phyloP scores from a whole-genome alignment of 2,888 invertebrate genomes.

The Plutella xylostella region DNA sequence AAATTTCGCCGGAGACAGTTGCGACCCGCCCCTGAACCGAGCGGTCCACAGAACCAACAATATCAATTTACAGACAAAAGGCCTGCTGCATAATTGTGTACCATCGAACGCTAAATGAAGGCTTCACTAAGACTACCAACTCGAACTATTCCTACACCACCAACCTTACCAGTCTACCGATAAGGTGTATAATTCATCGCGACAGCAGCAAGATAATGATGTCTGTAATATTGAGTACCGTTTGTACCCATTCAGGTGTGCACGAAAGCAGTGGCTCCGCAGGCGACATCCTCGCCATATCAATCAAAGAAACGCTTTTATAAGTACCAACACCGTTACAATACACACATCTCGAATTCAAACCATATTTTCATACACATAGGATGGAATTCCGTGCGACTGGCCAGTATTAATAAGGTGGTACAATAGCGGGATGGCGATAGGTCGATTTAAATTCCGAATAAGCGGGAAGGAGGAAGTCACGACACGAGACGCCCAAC shows the following conservation, averaged over 20 bases:
- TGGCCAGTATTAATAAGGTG: not conserved
- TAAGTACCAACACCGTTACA: slow-evolving; percentile 25
- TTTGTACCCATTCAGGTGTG: slow-evolving; percentile 57
- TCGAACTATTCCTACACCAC: too few relatives aligned
- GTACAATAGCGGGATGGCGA: slow-evolving; percentile 39
- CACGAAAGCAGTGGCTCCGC: slow-evolving; percentile 58
- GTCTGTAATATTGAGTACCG: slow-evolving; percentile 63
- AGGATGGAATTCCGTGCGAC: not conserved
- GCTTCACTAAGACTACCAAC: too few relatives aligned
- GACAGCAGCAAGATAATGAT: slow-evolving; percentile 29
- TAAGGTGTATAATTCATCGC: too few relatives aligned
- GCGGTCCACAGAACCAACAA: slow-evolving; percentile 32
- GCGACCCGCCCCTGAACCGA: slow-evolving; percentile 31
- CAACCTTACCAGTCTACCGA: too few relatives aligned
- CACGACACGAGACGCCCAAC: slow-evolving; percentile 33
- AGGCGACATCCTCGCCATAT: slow-evolving; percentile 58
- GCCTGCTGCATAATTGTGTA: slow-evolving; percentile 23
- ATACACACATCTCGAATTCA: not conserved
- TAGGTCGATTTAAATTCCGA: slow-evolving; percentile 65
- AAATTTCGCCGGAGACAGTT: slow-evolving; percentile 38
- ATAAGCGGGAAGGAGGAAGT: slow-evolving; percentile 68
- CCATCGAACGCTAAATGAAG: slow-evolving; percentile 54
- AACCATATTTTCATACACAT: not conserved
- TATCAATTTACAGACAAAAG: slow-evolving; percentile 48
- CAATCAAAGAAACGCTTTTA: slow-evolving; percentile 56